Evolutionary conservation across 2,797 vertebrate species (phyloP).

Genomic region (Channa striata): DNA sequence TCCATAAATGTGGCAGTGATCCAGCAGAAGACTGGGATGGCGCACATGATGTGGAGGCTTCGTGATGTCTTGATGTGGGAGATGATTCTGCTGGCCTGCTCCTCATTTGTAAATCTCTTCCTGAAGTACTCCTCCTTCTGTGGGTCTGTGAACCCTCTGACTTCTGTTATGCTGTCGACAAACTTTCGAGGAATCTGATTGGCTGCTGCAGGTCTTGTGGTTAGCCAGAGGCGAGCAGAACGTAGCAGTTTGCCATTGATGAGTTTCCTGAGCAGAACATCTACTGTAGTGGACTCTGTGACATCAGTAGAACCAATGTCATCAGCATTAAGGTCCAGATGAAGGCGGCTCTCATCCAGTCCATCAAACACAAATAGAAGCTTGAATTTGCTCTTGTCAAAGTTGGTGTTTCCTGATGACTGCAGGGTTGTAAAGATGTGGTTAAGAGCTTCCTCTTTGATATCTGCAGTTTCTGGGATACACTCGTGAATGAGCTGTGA

Average conservation of each 20-base stretch:
- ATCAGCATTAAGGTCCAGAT: constrained; percentile 10
- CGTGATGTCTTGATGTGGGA: constrained; percentile 30
- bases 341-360: constrained; percentile 47
- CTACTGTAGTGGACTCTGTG: not conserved
- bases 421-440: constrained; percentile 36
- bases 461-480: constrained; percentile 12
- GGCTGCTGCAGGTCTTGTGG: constrained; percentile 35
- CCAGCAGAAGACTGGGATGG: constrained; percentile 60
- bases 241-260: constrained; percentile 26
- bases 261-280: constrained; percentile 36
- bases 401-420: constrained; percentile 30
- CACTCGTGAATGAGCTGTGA: constrained; percentile 36
- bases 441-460: constrained; percentile 21
- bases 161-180: constrained; percentile 16
- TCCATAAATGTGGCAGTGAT: constrained; percentile 46
- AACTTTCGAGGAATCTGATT: constrained; percentile 24
- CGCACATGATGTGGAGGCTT: constrained; percentile 55
- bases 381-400: constrained; percentile 31
- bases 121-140: constrained; percentile 34
- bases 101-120: constrained; percentile 18
- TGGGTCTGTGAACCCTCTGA: constrained; percentile 37
- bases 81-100: constrained; percentile 21
- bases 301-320: not conserved
- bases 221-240: constrained; percentile 29
- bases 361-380: constrained; percentile 51